A percentile compares a stretch with the other conserved stretches of the same genome.
Evolutionary conservation across 2,797 vertebrate genomes (phyloP).

Genomic region (Hydrophis major): DNA sequence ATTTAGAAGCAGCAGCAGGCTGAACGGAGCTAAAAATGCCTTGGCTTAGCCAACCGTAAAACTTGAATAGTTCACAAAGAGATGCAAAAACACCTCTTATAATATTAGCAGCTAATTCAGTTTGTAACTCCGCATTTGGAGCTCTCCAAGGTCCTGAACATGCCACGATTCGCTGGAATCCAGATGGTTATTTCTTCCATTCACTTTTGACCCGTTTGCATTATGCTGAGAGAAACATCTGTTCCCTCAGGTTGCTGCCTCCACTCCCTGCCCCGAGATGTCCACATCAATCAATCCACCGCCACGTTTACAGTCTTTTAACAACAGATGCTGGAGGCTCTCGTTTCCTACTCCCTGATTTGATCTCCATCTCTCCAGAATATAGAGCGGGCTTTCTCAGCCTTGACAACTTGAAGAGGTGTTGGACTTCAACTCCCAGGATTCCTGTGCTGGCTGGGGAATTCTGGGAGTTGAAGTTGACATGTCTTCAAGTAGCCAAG

Average conservation of each 20-base stretch:
- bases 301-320: neutral
- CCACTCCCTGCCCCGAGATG: neutral
- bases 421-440: neutral
- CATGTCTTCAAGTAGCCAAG: neutral
- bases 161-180: neutral
- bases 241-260: neutral
- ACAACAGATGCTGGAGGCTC: neutral
- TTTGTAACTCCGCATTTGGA: neutral
- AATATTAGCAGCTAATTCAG: neutral
- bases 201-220: neutral
- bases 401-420: neutral
- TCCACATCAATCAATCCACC: neutral
- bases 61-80: neutral
- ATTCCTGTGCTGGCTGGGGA: neutral
- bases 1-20: neutral
- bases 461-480: neutral
- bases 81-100: neutral
- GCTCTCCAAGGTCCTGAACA: neutral
- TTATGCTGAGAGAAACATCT: neutral
- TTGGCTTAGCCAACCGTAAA: neutral
- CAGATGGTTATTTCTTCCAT: neutral
- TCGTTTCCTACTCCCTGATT: neutral
- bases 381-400: neutral
- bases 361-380: neutral
- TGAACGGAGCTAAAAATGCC: neutral